These are phyloP conservation scores for Hirudo medicinalis DNA, from an alignment of 1,140 invertebrate genomes.

Conservation along the genomic window DNA sequence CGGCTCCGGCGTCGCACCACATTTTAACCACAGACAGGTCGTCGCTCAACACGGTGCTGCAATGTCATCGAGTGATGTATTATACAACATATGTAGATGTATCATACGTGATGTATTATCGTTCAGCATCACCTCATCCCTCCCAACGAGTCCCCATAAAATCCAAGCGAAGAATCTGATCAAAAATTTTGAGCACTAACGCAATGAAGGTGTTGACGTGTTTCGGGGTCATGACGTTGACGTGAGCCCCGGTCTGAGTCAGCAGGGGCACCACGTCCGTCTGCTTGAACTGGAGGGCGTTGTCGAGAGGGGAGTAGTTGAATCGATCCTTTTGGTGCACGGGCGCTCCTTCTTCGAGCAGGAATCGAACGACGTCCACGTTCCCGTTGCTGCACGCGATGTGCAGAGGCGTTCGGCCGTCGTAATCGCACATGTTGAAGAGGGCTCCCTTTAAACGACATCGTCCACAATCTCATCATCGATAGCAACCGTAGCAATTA, in stretches of 20 bases:
- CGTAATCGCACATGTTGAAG: constrained; percentile 39
- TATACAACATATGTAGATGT: no score
- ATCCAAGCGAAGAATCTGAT: no score
- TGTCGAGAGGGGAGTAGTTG: constrained; percentile 21
- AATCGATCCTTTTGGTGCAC: constrained; percentile 21
- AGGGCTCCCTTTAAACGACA: constrained; percentile 11
- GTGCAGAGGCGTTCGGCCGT: constrained; percentile 52
- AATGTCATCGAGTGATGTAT: no score
- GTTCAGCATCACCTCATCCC: no score
- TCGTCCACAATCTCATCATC: no score
- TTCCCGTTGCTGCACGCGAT: constrained; percentile 34
- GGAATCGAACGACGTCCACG: constrained; percentile 16
- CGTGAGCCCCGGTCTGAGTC: constrained; percentile 12
- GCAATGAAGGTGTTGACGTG: neutral
- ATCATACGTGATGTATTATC: no score
- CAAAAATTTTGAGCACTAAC: neutral
- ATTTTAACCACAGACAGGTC: neutral
- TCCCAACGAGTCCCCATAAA: no score
- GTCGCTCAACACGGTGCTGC: neutral
- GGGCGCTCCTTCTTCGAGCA: constrained; percentile 20
- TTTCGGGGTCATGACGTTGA: constrained; percentile 11
- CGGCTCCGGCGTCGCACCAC: constrained; percentile 9
- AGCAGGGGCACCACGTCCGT: constrained; percentile 19
- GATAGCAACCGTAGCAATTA: neutral
- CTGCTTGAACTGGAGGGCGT: constrained; percentile 20